Conservation (phyloP, 2,113 vertebrate species). For the Perognathus longimembris region DNA sequence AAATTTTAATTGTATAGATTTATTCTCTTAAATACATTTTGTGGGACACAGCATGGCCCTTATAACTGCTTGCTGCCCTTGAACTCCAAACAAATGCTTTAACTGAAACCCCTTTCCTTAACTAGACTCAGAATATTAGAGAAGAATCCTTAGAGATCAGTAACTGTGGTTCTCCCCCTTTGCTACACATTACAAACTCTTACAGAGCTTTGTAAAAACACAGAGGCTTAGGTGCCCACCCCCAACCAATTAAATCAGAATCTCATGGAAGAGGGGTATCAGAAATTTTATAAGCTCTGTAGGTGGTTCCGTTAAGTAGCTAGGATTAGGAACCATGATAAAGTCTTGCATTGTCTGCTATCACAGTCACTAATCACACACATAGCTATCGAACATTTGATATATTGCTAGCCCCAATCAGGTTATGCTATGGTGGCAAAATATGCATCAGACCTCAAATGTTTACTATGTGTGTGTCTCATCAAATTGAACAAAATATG, state of each 20-base stretch:
- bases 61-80: not conserved
- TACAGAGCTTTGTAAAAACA: not conserved
- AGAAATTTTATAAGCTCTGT: not conserved
- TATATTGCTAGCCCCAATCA: not conserved
- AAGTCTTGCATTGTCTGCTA: not conserved
- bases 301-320: not conserved
- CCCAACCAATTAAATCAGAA: slow-evolving; percentile 19
- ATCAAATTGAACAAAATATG: not conserved
- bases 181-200: slow-evolving; percentile 40
- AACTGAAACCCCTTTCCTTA: slow-evolving; percentile 40
- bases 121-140: slow-evolving; percentile 54
- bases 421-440: not conserved
- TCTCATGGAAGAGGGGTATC: not conserved
- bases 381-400: not conserved
- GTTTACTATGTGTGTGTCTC: too few species aligned
- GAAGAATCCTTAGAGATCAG: slow-evolving; percentile 43
- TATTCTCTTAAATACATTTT: not conserved
- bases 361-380: not conserved
- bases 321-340: slow-evolving; percentile 30
- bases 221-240: not conserved
- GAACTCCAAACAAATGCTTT: slow-evolving; percentile 30
- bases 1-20: slow-evolving; percentile 14
- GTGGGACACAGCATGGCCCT: not conserved
- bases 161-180: not conserved
- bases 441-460: not conserved